Evolutionary conservation across 2,113 vertebrate species (phyloP).

Genomic region (Paraplagusia blochii): DNA sequence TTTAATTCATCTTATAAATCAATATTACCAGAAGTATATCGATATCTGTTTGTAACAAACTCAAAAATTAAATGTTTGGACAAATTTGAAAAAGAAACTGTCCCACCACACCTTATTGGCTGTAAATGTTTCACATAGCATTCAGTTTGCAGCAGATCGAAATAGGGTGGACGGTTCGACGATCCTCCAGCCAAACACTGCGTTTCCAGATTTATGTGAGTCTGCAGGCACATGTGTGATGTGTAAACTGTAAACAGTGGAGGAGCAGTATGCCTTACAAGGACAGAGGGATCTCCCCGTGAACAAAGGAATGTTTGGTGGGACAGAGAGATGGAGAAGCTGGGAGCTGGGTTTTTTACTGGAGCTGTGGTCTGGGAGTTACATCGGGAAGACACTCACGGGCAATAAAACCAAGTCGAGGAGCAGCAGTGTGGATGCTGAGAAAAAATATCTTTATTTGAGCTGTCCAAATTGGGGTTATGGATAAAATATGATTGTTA

Average conservation of each 20-base stretch:
- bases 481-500: too few species aligned
- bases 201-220: slow-evolving; percentile 37
- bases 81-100: slow-evolving; percentile 6
- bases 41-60: too few species aligned
- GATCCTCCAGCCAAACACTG: slow-evolving; percentile 41
- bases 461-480: neutral
- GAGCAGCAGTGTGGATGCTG: neutral
- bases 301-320: slow-evolving; percentile 66
- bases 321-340: slow-evolving; percentile 30
- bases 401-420: slow-evolving; percentile 34
- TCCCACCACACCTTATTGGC: slow-evolving; percentile 14
- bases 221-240: slow-evolving; percentile 35
- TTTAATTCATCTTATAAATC: too few species aligned
- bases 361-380: slow-evolving; percentile 49
- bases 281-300: slow-evolving; percentile 74
- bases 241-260: slow-evolving; percentile 75
- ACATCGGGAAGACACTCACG: slow-evolving; percentile 52
- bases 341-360: slow-evolving; percentile 22
- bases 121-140: slow-evolving; percentile 30
- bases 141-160: slow-evolving; percentile 25
- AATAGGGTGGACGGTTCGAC: slow-evolving; percentile 21
- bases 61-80: too few species aligned
- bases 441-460: neutral
- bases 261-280: slow-evolving; percentile 73
- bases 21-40: rapidly evolving